These are phyloP conservation scores for Dolichoris vasculosae DNA, from an alignment of 1,140 invertebrate species.

Conservation along the genomic window DNA sequence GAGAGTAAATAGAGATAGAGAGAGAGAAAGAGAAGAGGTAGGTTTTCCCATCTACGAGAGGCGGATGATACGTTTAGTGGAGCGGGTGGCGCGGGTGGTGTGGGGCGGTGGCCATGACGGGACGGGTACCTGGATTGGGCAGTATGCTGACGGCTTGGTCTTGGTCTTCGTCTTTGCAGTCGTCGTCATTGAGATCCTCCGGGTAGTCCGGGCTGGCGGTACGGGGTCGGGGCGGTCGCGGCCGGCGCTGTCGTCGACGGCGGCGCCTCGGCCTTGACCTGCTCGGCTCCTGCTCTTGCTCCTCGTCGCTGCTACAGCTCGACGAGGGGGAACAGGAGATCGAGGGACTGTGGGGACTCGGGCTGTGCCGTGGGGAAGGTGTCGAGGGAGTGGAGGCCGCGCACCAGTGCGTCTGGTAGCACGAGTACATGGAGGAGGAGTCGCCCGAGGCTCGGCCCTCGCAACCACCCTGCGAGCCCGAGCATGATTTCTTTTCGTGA, in stretches of 20 bases:
- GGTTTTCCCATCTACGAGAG: not conserved
- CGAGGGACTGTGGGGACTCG: slow-evolving; percentile 66
- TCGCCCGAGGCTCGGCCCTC: slow-evolving; percentile 61
- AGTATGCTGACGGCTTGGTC: slow-evolving; percentile 70
- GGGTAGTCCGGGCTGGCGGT: slow-evolving; percentile 31
- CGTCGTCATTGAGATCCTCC: slow-evolving; percentile 50
- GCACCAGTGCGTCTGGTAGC: slow-evolving; percentile 71
- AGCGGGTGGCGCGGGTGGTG: slow-evolving; percentile 78
- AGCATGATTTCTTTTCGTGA: slow-evolving; percentile 60
- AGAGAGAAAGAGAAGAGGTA: not conserved
- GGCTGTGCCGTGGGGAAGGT: slow-evolving; percentile 63
- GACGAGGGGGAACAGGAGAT: slow-evolving; percentile 66
- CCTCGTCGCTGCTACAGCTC: slow-evolving; percentile 68
- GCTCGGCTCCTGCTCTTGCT: slow-evolving; percentile 46
- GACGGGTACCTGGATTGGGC: slow-evolving; percentile 72
- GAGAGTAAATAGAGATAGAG: not conserved
- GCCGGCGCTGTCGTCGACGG: slow-evolving; percentile 19
- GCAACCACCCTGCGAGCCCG: slow-evolving; percentile 55
- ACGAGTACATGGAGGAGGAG: slow-evolving; percentile 69
- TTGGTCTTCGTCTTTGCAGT: slow-evolving; percentile 62
- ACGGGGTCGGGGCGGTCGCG: slow-evolving; percentile 23
- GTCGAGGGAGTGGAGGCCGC: slow-evolving; percentile 67
- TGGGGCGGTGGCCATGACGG: slow-evolving; percentile 84
- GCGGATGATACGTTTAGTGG: not conserved
- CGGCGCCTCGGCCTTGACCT: slow-evolving; percentile 23